Percentiles rank a stretch among this genome's conserved stretches.
These are phyloP conservation scores for Heptranchias perlo DNA, from an alignment of 2,113 vertebrate genomes.

Conservation along the genomic window DNA sequence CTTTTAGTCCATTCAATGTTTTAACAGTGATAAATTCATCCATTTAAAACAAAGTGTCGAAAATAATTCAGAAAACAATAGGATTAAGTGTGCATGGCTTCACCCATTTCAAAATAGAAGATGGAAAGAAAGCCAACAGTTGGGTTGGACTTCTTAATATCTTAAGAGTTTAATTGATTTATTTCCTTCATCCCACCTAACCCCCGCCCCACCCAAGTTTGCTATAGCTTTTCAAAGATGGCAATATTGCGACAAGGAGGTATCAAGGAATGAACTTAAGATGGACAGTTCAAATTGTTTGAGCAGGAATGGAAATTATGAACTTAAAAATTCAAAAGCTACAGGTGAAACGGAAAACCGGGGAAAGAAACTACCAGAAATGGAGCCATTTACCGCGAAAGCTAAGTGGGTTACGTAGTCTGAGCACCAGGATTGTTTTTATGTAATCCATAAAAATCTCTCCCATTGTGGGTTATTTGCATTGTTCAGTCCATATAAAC, in stretches of 20 bases:
- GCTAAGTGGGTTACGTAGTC: not conserved
- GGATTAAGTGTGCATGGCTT: not conserved
- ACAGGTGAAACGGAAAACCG: not conserved
- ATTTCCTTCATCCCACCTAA: not conserved
- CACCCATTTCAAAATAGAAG: not conserved
- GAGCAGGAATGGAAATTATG: not conserved
- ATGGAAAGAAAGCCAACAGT: not conserved
- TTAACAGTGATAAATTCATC: not conserved
- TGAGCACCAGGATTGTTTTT: not conserved
- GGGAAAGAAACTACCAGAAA: not conserved
- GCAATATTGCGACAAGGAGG: not conserved
- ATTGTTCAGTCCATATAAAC: not conserved
- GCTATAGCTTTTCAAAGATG: not conserved
- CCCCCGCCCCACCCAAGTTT: not conserved
- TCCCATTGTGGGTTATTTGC: not conserved
- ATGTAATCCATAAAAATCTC: not conserved
- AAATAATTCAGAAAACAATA: not conserved
- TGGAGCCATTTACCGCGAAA: not conserved
- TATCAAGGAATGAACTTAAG: not conserved
- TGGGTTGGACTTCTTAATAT: not conserved
- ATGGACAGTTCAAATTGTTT: not conserved
- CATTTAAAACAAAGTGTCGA: not conserved
- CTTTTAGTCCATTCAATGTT: not conserved
- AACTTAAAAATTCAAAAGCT: not conserved
- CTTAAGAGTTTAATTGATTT: not conserved